A percentile compares a stretch with the other conserved stretches of the same genome.
Evolutionary conservation across 2,797 vertebrate genomes (phyloP).

Genomic region (Microctenopoma stevenorrisi): DNA sequence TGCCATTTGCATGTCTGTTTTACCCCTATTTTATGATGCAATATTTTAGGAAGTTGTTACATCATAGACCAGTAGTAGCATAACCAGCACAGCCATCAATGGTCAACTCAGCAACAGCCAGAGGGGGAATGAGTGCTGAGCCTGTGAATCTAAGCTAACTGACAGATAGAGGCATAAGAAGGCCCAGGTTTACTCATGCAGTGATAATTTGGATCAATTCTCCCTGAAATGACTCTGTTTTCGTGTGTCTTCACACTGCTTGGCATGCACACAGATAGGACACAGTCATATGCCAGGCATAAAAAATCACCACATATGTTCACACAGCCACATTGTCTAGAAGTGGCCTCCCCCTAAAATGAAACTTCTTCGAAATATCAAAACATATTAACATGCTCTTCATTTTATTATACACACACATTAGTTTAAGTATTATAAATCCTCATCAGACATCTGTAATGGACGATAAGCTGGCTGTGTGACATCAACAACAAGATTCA

Average conservation of each 20-base stretch:
- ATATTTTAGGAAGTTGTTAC: constrained; percentile 18
- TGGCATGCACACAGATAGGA: neutral
- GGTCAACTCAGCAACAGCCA: constrained; percentile 20
- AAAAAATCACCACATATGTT: neutral
- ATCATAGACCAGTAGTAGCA: constrained; percentile 13
- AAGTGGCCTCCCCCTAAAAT: neutral
- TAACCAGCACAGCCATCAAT: neutral
- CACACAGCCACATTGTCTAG: constrained; percentile 1
- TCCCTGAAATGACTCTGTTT: constrained; percentile 19
- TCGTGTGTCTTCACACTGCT: constrained; percentile 22
- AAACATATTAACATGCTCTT: neutral
- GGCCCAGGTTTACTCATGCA: constrained; percentile 42
- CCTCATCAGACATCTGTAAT: constrained; percentile 9
- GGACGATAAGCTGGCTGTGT: constrained; percentile 5
- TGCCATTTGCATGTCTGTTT: constrained; percentile 8
- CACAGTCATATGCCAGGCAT: constrained; percentile 3
- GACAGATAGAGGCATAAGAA: constrained; percentile 20
- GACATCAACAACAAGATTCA: neutral
- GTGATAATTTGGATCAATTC: constrained; percentile 48
- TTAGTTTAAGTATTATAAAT: neutral
- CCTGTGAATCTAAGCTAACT: constrained; percentile 17
- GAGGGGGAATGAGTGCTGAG: constrained; percentile 26
- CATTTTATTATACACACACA: neutral
- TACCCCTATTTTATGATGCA: neutral
- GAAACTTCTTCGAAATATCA: neutral